phyloP scores from a whole-genome alignment of 2,888 invertebrate genomes.

The Sepiola atlantica region DNA sequence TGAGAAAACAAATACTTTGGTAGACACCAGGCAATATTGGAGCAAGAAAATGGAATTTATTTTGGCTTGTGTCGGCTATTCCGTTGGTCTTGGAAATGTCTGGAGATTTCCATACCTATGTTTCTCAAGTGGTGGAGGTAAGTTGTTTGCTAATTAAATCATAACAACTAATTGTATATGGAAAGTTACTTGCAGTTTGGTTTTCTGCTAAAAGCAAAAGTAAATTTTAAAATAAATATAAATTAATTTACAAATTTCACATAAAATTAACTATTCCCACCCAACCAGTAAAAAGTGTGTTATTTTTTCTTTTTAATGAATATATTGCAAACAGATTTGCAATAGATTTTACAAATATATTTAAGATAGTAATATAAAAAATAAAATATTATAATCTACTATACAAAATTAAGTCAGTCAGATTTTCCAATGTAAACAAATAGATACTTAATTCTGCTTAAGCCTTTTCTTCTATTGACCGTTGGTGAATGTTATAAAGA shows the following conservation, averaged over 20 bases:
- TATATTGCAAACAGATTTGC: too few species aligned
- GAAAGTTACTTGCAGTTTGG: too few species aligned
- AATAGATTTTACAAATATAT: too few species aligned
- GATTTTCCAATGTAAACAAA: too few species aligned
- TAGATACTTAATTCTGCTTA: too few species aligned
- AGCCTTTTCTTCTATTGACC: too few species aligned
- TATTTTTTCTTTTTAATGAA: too few species aligned
- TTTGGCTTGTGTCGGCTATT: conserved; percentile 49
- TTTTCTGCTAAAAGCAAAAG: not conserved
- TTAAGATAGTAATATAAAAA: too few species aligned
- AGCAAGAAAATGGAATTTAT: conserved; percentile 49
- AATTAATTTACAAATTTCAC: not conserved
- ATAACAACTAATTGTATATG: not conserved
- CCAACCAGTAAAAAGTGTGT: not conserved
- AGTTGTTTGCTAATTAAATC: not conserved
- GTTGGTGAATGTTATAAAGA: too few species aligned
- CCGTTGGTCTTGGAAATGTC: conserved; percentile 50
- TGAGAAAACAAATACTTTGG: not conserved
- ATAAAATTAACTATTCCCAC: too few species aligned
- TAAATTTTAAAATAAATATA: not conserved
- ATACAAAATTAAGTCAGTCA: too few species aligned
- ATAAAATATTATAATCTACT: too few species aligned
- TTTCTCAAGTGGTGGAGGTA: conserved; percentile 49
- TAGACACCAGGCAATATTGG: conserved; percentile 47
- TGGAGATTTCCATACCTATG: conserved; percentile 50